Percentiles rank a stretch among this genome's conserved stretches.
phyloP scores from a whole-genome alignment of 2,113 vertebrate species.

The Tympanuchus pallidicinctus region DNA sequence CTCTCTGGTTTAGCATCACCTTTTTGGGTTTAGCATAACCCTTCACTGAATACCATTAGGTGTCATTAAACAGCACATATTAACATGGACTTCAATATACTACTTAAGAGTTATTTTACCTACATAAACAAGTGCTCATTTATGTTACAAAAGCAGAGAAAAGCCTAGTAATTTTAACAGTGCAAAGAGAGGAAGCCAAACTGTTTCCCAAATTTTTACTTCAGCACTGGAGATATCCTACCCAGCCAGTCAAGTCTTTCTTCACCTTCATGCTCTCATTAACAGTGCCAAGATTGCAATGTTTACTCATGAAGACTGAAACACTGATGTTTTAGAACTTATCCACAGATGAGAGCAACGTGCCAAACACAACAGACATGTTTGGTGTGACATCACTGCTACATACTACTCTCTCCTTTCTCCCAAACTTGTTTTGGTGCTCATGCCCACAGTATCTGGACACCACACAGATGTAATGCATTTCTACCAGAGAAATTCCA shows the following conservation, averaged over 20 bases:
- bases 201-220: slow-evolving; percentile 38
- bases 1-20: slow-evolving; percentile 90
- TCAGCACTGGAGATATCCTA: background rate
- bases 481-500: background rate
- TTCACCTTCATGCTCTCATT: background rate
- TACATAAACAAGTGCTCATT: slow-evolving; percentile 76
- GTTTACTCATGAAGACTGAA: background rate
- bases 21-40: slow-evolving; percentile 85
- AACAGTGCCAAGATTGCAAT: background rate
- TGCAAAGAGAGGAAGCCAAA: slow-evolving; percentile 3
- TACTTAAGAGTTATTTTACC: slow-evolving; percentile 80
- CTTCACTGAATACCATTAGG: slow-evolving; percentile 95
- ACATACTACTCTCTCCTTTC: background rate
- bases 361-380: background rate
- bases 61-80: slow-evolving; percentile 98
- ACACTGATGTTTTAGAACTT: background rate
- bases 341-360: background rate
- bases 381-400: background rate
- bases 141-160: slow-evolving; percentile 55
- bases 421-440: background rate
- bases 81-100: slow-evolving; percentile 91
- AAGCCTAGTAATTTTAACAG: slow-evolving; percentile 66
- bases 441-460: background rate
- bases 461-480: accelerated
- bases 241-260: background rate